These are phyloP conservation scores for Eleutherodactylus coqui DNA, from an alignment of 2,797 vertebrate species.

Conservation along the genomic window DNA sequence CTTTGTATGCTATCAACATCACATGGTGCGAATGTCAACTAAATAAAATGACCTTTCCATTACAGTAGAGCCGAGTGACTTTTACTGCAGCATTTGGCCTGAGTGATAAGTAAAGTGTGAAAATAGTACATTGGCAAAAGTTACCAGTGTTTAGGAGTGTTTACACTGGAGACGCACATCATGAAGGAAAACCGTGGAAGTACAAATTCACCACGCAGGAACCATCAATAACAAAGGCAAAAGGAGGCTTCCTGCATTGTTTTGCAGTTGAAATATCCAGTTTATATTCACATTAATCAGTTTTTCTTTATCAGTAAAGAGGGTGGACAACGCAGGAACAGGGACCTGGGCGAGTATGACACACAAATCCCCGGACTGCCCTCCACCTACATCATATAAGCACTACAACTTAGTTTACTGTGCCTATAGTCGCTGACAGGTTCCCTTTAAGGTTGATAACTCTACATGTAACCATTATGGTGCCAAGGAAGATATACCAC, in stretches of 20 bases:
- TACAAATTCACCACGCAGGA: background rate
- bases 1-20: slow-evolving; percentile 25
- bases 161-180: slow-evolving; percentile 42
- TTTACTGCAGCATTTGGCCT: slow-evolving; percentile 33
- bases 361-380: no score
- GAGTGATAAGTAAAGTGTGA: slow-evolving; percentile 42
- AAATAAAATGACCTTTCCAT: slow-evolving; percentile 42
- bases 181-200: slow-evolving; percentile 28
- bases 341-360: background rate
- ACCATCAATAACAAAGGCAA: background rate
- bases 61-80: slow-evolving; percentile 32
- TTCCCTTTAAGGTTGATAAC: no score
- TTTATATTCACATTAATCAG: background rate
- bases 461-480: no score
- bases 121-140: slow-evolving; percentile 54
- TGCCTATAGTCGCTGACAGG: no score
- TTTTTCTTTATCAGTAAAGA: background rate
- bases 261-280: background rate
- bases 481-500: no score
- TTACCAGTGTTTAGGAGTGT: slow-evolving; percentile 46
- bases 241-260: background rate
- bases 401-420: no score
- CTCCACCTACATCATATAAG: no score
- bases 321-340: no score
- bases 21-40: slow-evolving; percentile 16